Base-by-base conservation (phyloP, 64 coral and sea anemone genomes). In the Hydrozoanthus tunicans region DNA sequence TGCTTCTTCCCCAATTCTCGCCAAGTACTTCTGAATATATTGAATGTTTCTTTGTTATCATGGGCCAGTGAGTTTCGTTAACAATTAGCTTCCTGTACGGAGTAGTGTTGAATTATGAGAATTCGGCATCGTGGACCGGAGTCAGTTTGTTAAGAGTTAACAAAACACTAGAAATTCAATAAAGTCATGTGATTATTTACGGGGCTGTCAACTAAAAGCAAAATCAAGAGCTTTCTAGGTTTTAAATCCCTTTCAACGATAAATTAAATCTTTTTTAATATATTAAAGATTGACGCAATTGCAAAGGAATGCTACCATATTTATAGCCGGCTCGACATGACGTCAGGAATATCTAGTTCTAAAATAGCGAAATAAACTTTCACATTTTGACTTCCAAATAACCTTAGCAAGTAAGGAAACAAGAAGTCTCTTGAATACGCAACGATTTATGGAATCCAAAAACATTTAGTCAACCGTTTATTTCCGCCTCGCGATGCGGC, bases 1-100 rank as follows among this genome's bases (percentile, higher is more conserved):
- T 57, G 83, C 73, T 53, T 86, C 56, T 26, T 73, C 54, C 68
- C 74, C 5, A 69, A 88, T 55, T 75, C 32, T 12, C 13, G 17
- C 84, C 84, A 88, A 88, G 74, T 88, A 74, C 69, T 69, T 9
- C 72, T 58, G 20, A 72, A 24, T 58, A 74, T 88, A 51, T 88
- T 75, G 20, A 12, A 7, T 11, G 10, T 8, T 60, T 17, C 67
- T 74, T 74, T 86, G 83, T 86, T 59, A 73, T 27, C 69, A 74
- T 73, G 83, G 54, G 15, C 53, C 83, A 86, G 11, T 86, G 53
- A 8, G 3, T 86, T 69, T 59, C 6, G 12, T 20, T 32, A 9
- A 6, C 12, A 15, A 32, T 1, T 2, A 6, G 62, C 60, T 62
- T 67, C 2, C 3, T 62, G 0, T 54, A 14, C 7, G 63, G 27